Conservation (phyloP, 35 echinoderm and acorn worm genomes). For the Acanthaster planci region DNA sequence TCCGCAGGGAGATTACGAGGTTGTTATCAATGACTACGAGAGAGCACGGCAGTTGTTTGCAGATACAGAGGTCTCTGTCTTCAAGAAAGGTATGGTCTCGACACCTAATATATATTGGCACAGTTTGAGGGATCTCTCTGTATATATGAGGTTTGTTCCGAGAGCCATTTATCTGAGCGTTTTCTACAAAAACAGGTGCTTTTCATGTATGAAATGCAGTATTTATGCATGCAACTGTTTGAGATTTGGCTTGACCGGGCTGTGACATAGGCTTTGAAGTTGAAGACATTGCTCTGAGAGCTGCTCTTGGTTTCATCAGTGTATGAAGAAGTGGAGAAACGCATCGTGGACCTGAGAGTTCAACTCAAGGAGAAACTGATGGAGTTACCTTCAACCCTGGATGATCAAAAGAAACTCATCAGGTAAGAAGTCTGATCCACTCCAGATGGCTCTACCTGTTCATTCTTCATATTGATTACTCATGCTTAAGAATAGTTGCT, state of each 20-base stretch:
- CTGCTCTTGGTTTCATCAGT: slow-evolving; percentile 62
- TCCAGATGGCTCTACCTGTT: neutral
- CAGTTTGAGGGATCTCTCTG: neutral
- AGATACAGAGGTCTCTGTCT: slow-evolving; percentile 72
- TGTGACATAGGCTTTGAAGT: too few species aligned
- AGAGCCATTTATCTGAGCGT: neutral
- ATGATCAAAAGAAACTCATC: slow-evolving; percentile 95
- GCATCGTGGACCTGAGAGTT: slow-evolving; percentile 62
- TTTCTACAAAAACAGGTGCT: neutral
- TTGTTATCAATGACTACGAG: slow-evolving; percentile 97
- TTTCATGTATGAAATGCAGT: too few species aligned
- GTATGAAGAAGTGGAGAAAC: slow-evolving; percentile 85
- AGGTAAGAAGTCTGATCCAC: slow-evolving; percentile 42
- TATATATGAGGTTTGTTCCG: neutral
- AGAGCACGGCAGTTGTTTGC: slow-evolving; percentile 88
- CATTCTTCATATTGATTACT: too few species aligned
- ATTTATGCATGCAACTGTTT: too few species aligned
- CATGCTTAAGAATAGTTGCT: too few species aligned
- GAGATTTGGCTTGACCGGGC: too few species aligned
- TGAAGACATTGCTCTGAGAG: too few species aligned
- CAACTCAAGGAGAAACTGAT: slow-evolving; percentile 85
- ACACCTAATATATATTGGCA: neutral
- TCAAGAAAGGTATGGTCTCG: slow-evolving; percentile 75
- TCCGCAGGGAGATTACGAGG: slow-evolving; percentile 91
- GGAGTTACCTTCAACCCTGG: slow-evolving; percentile 81